These are phyloP conservation scores for Drosophila eohydei DNA, from an alignment of 2,888 invertebrate genomes.

Conservation along the genomic window DNA sequence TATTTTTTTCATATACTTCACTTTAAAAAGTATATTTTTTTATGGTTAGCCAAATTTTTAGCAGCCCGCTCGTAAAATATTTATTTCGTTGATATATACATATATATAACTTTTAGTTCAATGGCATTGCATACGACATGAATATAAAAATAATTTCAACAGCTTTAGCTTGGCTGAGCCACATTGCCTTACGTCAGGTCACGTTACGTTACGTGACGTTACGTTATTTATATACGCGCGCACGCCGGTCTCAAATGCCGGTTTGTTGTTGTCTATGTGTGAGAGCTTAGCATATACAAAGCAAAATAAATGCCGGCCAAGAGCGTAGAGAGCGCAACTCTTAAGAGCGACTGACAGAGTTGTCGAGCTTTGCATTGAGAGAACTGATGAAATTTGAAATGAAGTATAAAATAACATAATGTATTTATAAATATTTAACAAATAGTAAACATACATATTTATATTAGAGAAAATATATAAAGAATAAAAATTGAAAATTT, in stretches of 20 bases:
- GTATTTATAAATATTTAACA: neutral
- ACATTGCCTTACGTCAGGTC: neutral
- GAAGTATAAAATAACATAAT: too few species aligned
- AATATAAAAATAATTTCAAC: constrained; percentile 2
- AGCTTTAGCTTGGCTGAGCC: constrained; percentile 1
- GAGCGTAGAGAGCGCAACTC: constrained; percentile 14
- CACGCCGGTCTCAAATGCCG: constrained; percentile 58
- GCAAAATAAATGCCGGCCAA: constrained; percentile 61
- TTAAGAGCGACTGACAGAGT: constrained; percentile 61
- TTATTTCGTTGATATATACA: constrained; percentile 6
- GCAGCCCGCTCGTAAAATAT: constrained; percentile 5
- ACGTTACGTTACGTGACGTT: constrained; percentile 26
- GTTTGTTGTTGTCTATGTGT: constrained; percentile 42
- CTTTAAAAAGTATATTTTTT: constrained; percentile 4
- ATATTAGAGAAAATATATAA: neutral
- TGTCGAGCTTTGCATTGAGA: constrained; percentile 35
- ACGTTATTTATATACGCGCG: constrained; percentile 25
- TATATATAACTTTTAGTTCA: constrained; percentile 39
- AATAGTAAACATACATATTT: neutral
- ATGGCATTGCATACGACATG: constrained; percentile 41
- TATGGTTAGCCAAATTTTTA: constrained; percentile 8
- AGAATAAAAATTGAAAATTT: too few species aligned
- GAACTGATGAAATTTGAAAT: too few species aligned
- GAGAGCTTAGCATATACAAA: constrained; percentile 27
- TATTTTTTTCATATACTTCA: neutral